Base-by-base conservation (phyloP, 1,140 invertebrate genomes). In the Frieseomelitta varia region DNA sequence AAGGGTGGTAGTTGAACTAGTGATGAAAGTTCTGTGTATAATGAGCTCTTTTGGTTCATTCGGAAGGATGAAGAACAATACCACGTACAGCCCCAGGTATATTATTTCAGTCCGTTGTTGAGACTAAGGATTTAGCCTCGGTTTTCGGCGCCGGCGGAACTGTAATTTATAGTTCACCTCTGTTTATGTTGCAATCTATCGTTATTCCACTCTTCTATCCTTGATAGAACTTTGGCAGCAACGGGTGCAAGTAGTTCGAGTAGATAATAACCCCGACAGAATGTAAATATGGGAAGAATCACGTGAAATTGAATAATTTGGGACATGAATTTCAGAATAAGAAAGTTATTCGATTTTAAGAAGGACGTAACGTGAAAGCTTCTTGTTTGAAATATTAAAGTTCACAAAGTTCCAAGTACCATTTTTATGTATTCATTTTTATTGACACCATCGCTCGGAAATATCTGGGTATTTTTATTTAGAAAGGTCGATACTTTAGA, bases 21-120 rank as follows among this genome's bases (percentile, higher is more conserved):
- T 24, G 56, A 21, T 17, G 24, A 34, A 61, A 61, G 8, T 58
- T 76, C 30, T 39, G 21, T n/a, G n/a, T 47, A n/a, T 75, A 75
- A 75, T 61, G 73, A 75, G 73, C 73, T 75, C 34, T 34, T 47
- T 39, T 61, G 56, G 74, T 76, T 61, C 47, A 76, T 76, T 76
- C 47, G 24, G 21, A 27, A 76, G 34, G 56, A 14, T n/a, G 34
- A 21, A 61, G 74, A 76, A 76, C 34, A 76, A 76, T 61, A 76
- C 34, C 73, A 0, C 17, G 21, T 17, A n/a, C 24, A 30, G 39
- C 34, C 8, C 10, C 17, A 53, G 34, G 21, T 76, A 76, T 72
- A 75, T 72, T 53, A 10, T 53, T 51, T 27, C 30, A 58, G 30
- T 58, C 30, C 55, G 34, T 24, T 39, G 56, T 47, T 47, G 21